Evolutionary conservation across 2,113 vertebrate species (phyloP), one percentile per base, ranked within the genome.

Genomic region (Lophius piscatorius): DNA sequence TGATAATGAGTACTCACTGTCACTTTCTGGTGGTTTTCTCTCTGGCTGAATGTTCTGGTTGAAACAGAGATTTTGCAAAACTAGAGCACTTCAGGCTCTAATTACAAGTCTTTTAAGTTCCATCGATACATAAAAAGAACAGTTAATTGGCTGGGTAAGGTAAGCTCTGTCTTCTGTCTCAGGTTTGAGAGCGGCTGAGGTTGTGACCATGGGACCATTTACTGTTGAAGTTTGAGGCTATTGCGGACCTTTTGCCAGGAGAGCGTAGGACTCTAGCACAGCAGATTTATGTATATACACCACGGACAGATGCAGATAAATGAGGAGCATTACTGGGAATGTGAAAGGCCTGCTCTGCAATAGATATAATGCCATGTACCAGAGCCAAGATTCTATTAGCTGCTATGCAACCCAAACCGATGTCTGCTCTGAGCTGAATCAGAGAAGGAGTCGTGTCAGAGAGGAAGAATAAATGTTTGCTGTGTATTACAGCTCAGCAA

Each of bases 311-410:
- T 76, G 24, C 46, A 71, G 47, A 81, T 74, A 78, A 75, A 84
- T 74, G 65, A 63, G 61, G 24, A 60, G 65, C 23, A 63, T 49
- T 41, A 13, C 45, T 75, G 70, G 56, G 68, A 82, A 80, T 74
- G 52, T 64, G 51, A 75, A 60, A 66, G 42, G 12, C 49, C 4
- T 36, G 38, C 50, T 75, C 55, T 67, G 74, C 61, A 70, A 59
- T 40, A 71, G 63, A 80, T 73, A 60, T 62, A 76, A 33, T 49
- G 36, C 11, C 44, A 48, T 45, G 45, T 36, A 26, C 54, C 21
- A 40, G 63, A 81, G 78, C 80, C 78, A 79, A 70, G 41, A 74
- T 28, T 44, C 34, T 62, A 46, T 73, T 67, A 75, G 51, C 59
- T 2, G 21, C 50, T 45, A 6, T 52, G 47, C 57, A 81, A 76